These are phyloP conservation scores for Mesopsocus fuscifrons DNA, from an alignment of 2,888 invertebrate genomes.

Conservation along the genomic window DNA sequence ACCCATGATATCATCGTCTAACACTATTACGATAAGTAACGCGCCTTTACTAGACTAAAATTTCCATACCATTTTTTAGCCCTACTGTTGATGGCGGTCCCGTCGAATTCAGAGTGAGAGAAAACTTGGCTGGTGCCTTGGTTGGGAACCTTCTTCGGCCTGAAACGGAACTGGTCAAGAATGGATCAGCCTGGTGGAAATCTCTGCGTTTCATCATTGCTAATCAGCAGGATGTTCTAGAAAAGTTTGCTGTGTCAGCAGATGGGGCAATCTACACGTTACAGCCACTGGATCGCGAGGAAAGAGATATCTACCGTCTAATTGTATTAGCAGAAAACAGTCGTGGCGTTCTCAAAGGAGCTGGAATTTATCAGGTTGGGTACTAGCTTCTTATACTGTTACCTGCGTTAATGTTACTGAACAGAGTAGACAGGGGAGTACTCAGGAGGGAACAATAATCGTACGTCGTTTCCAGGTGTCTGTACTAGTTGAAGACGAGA, in stretches of 20 bases:
- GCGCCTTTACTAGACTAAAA: too few relatives aligned
- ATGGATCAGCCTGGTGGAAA: constrained; percentile 20
- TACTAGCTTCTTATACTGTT: too few relatives aligned
- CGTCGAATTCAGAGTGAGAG: constrained; percentile 53
- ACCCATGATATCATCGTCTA: not conserved
- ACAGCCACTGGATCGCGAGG: constrained; percentile 57
- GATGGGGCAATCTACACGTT: constrained; percentile 67
- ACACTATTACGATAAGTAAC: not conserved
- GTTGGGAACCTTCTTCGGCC: constrained; percentile 45
- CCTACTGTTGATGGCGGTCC: constrained; percentile 32
- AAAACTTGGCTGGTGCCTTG: constrained; percentile 51
- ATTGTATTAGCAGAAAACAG: constrained; percentile 63
- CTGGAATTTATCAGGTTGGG: constrained; percentile 62
- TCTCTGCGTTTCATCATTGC: constrained; percentile 56
- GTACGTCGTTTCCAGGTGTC: constrained; percentile 28
- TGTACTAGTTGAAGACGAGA: constrained; percentile 64
- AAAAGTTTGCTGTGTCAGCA: constrained; percentile 52
- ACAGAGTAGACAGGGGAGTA: too few relatives aligned
- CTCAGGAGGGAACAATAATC: too few relatives aligned
- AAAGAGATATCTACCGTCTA: constrained; percentile 46
- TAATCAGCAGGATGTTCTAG: constrained; percentile 63
- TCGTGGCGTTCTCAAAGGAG: constrained; percentile 44
- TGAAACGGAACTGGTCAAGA: constrained; percentile 20
- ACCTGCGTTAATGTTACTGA: too few relatives aligned
- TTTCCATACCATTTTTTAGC: too few relatives aligned